A percentile compares a stretch with the other conserved stretches of the same genome.
phyloP scores from a whole-genome alignment of 2,888 invertebrate species.

The Clepsis dumicolana region DNA sequence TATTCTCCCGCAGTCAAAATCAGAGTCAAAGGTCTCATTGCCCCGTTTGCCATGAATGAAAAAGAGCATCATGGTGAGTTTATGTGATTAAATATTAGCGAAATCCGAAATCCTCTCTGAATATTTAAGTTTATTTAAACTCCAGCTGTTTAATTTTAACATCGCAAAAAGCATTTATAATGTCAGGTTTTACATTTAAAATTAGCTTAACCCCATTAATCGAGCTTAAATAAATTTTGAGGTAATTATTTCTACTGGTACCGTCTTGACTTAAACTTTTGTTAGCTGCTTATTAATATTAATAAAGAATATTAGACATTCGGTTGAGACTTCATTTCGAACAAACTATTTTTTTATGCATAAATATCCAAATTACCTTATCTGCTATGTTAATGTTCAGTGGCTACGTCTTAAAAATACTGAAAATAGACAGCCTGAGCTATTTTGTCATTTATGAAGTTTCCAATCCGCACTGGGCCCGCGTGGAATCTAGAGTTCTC shows the following conservation, averaged over 20 bases:
- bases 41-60: not conserved
- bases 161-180: not conserved
- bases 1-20: slow-evolving; percentile 15
- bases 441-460: too few species aligned
- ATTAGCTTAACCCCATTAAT: not conserved
- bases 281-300: not conserved
- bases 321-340: too few species aligned
- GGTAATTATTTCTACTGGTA: not conserved
- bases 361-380: too few species aligned
- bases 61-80: not conserved
- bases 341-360: too few species aligned
- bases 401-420: too few species aligned
- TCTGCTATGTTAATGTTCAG: too few species aligned
- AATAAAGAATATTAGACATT: too few species aligned
- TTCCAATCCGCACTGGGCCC: too few species aligned
- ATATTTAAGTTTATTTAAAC: not conserved
- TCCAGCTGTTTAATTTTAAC: not conserved
- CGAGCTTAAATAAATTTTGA: not conserved
- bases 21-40: slow-evolving; percentile 13
- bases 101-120: not conserved
- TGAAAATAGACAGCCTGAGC: too few species aligned
- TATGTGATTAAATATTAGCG: not conserved
- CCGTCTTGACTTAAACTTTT: not conserved
- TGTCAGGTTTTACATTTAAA: slow-evolving; percentile 3
- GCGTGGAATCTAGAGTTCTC: too few species aligned